phyloP scores from a whole-genome alignment of 1,140 invertebrate genomes.

The Hyposmocoma kahamanoa region DNA sequence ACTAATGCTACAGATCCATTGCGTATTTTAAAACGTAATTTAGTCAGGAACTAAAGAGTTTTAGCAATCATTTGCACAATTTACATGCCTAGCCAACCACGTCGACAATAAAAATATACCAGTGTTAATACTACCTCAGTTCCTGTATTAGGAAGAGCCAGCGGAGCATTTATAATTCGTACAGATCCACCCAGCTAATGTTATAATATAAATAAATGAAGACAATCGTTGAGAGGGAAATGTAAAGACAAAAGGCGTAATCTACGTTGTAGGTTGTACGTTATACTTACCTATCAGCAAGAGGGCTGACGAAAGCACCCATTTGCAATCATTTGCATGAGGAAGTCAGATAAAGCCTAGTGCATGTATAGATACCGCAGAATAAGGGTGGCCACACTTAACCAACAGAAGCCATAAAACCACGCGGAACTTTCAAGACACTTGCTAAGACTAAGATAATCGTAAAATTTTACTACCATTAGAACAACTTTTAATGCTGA shows the following conservation, averaged over 20 bases:
- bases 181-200: no score
- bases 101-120: conserved; percentile 1
- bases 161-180: background rate
- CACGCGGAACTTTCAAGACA: no score
- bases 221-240: no score
- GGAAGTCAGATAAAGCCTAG: conserved; percentile 45
- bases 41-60: no score
- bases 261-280: background rate
- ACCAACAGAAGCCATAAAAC: background rate
- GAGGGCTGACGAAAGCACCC: conserved; percentile 25
- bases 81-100: background rate
- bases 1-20: no score
- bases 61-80: background rate
- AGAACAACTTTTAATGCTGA: no score
- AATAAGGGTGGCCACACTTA: conserved; percentile 31
- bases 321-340: conserved; percentile 59
- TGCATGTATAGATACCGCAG: conserved; percentile 25
- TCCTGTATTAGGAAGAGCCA: conserved; percentile 1
- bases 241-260: background rate
- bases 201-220: no score
- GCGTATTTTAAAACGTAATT: no score
- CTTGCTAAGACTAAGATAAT: no score
- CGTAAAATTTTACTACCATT: no score
- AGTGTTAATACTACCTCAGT: background rate
- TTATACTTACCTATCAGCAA: background rate